Evolutionary conservation across 1,140 invertebrate species (phyloP).

Genomic region (Caenorhabditis inopinata): DNA sequence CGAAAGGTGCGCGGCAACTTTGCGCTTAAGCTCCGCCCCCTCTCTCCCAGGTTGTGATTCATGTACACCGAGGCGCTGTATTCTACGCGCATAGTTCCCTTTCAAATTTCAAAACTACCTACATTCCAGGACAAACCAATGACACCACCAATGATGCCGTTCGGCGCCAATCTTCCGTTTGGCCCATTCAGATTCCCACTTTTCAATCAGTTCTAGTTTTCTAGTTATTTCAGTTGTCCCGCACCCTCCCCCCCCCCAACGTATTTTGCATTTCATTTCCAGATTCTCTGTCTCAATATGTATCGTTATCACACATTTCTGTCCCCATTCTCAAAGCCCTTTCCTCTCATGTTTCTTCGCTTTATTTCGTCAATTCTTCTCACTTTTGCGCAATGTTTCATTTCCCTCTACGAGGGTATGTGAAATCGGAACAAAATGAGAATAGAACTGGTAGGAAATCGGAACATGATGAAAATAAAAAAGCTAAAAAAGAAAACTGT

Average conservation of each 20-base stretch:
- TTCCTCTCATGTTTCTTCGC: conserved; percentile 9
- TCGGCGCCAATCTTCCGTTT: conserved; percentile 38
- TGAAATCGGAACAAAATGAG: too few species aligned
- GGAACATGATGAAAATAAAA: too few species aligned
- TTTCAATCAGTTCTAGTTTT: conserved; percentile 42
- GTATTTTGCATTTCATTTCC: neutral
- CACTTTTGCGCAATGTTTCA: neutral
- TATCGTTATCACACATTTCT: conserved; percentile 5
- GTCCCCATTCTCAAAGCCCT: neutral
- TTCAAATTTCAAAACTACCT: neutral
- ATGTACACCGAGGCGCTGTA: too few species aligned
- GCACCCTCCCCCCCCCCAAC: too few species aligned
- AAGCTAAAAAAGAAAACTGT: too few species aligned
- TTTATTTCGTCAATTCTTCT: neutral
- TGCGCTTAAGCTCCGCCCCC: too few species aligned
- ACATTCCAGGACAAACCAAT: conserved; percentile 44
- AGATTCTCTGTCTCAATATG: neutral
- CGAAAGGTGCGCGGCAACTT: too few species aligned
- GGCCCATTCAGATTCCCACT: conserved; percentile 37
- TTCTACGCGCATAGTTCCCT: too few species aligned
- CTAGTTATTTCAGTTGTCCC: too few species aligned
- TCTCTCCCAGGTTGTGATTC: too few species aligned
- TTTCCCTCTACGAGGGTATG: too few species aligned
- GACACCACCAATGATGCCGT: conserved; percentile 41
- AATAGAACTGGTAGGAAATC: too few species aligned